Conservation (phyloP, 2,113 vertebrate genomes). For the Rhinichthys klamathensis region DNA sequence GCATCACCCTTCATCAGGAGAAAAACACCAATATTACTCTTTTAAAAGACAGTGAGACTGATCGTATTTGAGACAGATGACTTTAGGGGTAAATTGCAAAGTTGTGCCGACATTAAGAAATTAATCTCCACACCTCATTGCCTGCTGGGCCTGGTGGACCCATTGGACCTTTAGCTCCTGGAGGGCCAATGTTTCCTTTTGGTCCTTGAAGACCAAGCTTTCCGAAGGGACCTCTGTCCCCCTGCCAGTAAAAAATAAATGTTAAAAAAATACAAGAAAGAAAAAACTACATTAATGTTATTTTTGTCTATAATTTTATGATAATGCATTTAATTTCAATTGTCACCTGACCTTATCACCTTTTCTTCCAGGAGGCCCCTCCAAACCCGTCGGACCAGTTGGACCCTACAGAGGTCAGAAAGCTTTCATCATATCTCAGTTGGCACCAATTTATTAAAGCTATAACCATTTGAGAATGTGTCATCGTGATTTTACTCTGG, state of each 20-base stretch:
- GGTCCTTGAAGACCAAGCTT: constrained; percentile 69
- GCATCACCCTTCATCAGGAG: constrained; percentile 70
- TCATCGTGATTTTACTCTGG: neutral
- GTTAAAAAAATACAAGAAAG: neutral
- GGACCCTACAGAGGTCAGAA: constrained; percentile 71
- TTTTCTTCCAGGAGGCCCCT: constrained; percentile 78
- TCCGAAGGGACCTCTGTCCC: constrained; percentile 76
- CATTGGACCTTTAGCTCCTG: constrained; percentile 70
- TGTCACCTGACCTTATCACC: constrained; percentile 79
- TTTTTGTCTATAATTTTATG: neutral
- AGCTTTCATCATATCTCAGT: neutral
- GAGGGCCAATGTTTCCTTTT: constrained; percentile 74
- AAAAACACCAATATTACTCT: neutral
- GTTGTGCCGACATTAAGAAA: neutral
- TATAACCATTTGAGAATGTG: neutral
- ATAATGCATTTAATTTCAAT: neutral
- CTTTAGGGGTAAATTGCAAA: neutral
- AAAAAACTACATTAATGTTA: neutral
- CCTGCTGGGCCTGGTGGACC: constrained; percentile 75
- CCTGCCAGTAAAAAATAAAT: constrained; percentile 68
- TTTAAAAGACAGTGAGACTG: neutral
- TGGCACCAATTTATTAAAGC: neutral
- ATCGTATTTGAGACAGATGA: neutral
- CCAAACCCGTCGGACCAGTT: constrained; percentile 69
- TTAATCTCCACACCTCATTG: constrained; percentile 73